Conservation (phyloP, 2,113 vertebrate genomes). For the Oenanthe oenanthe region DNA sequence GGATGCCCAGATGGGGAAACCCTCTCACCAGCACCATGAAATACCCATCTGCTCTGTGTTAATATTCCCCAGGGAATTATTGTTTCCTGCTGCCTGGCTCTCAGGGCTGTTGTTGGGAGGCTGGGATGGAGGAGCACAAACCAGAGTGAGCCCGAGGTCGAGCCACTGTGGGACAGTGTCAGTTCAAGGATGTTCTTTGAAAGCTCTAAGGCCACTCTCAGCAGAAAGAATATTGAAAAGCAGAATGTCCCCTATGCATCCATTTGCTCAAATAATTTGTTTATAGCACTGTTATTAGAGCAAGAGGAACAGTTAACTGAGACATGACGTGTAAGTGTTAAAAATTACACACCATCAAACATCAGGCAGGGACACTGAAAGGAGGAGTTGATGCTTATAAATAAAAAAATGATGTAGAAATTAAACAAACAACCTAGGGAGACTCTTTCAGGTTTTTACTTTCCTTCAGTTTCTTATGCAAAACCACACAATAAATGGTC, state of each 20-base stretch:
- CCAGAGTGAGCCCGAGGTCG: neutral
- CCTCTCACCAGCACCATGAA: constrained; percentile 21
- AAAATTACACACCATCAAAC: constrained; percentile 69
- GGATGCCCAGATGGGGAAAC: constrained; percentile 54
- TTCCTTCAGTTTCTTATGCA: neutral
- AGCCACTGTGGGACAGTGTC: neutral
- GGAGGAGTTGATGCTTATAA: constrained; percentile 64
- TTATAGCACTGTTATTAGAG: constrained; percentile 61
- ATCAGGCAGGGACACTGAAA: constrained; percentile 50
- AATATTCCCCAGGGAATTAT: constrained; percentile 27
- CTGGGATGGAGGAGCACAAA: neutral
- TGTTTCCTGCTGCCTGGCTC: constrained; percentile 51
- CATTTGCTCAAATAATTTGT: constrained; percentile 62
- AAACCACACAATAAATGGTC: constrained; percentile 71
- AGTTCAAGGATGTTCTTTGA: neutral
- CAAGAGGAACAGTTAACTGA: constrained; percentile 53
- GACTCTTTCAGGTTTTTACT: constrained; percentile 44
- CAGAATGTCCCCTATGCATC: constrained; percentile 34
- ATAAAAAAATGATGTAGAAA: constrained; percentile 78
- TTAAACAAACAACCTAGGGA: constrained; percentile 72
- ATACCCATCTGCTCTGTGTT: constrained; percentile 48
- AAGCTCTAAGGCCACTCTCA: constrained; percentile 19
- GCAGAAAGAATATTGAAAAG: constrained; percentile 57
- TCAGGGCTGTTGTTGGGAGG: neutral
- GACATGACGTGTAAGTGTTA: constrained; percentile 68